phyloP scores from a whole-genome alignment of 2,888 invertebrate genomes.

The Lissonota sp. region DNA sequence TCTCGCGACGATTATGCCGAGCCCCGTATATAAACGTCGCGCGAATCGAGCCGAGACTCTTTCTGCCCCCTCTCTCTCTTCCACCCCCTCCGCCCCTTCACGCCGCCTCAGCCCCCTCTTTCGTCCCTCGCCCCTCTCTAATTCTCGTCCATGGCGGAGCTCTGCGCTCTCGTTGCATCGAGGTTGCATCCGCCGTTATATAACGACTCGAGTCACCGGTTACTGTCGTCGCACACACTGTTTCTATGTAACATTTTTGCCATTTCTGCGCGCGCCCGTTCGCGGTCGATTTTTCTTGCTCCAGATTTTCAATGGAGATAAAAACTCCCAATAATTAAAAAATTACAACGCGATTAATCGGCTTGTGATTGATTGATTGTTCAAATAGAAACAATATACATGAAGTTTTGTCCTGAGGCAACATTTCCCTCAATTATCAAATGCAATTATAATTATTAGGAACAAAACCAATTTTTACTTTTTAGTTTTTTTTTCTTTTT shows the following conservation, averaged over 20 bases:
- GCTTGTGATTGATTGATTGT: too few species aligned
- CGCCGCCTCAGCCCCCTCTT: neutral
- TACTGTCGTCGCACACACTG: slow-evolving; percentile 15
- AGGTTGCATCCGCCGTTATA: slow-evolving; percentile 63
- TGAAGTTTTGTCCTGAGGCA: too few species aligned
- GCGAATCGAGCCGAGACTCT: slow-evolving; percentile 13
- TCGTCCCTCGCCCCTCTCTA: neutral
- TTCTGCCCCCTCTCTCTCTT: neutral
- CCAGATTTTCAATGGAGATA: neutral
- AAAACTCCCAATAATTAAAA: too few species aligned
- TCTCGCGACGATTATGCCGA: slow-evolving; percentile 56
- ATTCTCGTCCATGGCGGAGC: too few species aligned
- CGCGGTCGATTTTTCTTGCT: slow-evolving; percentile 17
- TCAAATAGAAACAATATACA: too few species aligned
- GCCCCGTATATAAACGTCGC: slow-evolving; percentile 25
- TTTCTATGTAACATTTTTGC: slow-evolving; percentile 36
- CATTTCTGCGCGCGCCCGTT: neutral
- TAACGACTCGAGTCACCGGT: slow-evolving; percentile 39
- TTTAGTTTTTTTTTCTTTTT: too few species aligned
- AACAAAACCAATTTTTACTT: too few species aligned
- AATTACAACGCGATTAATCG: too few species aligned
- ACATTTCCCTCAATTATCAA: too few species aligned
- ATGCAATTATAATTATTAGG: too few species aligned
- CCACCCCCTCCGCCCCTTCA: slow-evolving; percentile 15
- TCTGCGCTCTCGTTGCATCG: slow-evolving; percentile 50